Percentiles rank a stretch among this genome's conserved stretches.
phyloP scores from a whole-genome alignment of 2,797 vertebrate genomes.

The Lemur catta region DNA sequence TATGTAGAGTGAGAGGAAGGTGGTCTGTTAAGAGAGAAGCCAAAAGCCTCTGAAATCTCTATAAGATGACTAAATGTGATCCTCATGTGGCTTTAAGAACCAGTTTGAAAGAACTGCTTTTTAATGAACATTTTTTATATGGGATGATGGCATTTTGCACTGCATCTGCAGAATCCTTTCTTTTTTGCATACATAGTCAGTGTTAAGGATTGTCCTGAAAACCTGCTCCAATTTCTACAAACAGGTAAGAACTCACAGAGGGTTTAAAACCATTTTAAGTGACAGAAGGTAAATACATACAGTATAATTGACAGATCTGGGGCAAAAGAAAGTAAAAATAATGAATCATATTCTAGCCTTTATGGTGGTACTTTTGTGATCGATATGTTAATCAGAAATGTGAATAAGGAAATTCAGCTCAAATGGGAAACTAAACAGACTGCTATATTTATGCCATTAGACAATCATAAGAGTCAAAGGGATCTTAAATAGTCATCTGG shows the following conservation, averaged over 20 bases:
- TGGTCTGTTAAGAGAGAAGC: not conserved
- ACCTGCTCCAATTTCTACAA: constrained; percentile 50
- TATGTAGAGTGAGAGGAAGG: not conserved
- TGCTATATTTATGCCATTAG: not conserved
- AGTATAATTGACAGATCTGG: constrained; percentile 71
- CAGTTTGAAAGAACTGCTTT: constrained; percentile 11
- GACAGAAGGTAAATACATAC: constrained; percentile 45
- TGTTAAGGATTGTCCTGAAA: constrained; percentile 55
- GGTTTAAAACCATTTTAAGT: constrained; percentile 47
- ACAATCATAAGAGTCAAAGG: not conserved
- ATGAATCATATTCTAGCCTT: constrained; percentile 40
- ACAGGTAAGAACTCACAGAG: constrained; percentile 45
- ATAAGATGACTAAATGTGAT: not conserved
- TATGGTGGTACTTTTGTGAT: constrained; percentile 66
- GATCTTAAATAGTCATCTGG: not conserved
- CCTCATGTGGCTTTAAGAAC: not conserved
- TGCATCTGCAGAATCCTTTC: constrained; percentile 33
- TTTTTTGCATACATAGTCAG: not conserved
- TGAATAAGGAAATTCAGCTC: constrained; percentile 62
- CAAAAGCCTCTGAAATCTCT: constrained; percentile 26
- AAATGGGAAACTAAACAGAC: constrained; percentile 62
- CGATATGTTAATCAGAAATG: constrained; percentile 72
- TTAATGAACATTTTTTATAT: constrained; percentile 5
- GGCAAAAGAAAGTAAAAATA: constrained; percentile 76
- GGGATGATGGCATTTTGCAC: not conserved